These are phyloP conservation scores for Cepaea hortensis DNA, from an alignment of 2,888 invertebrate genomes.

Conservation along the genomic window DNA sequence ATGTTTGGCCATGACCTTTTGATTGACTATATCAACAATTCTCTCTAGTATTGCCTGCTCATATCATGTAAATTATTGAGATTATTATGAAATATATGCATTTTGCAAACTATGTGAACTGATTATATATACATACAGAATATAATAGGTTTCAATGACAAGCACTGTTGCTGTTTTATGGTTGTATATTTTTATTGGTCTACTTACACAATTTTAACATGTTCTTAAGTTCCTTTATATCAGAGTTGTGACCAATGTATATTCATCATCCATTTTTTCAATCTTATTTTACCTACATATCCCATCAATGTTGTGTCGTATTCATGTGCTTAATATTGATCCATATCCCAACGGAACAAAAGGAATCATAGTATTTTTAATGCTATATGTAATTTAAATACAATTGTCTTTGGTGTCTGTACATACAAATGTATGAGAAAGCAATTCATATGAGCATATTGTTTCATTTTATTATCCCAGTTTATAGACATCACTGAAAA, in stretches of 20 bases:
- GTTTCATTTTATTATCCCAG: constrained; percentile 11
- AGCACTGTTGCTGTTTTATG: constrained; percentile 14
- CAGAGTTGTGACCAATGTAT: constrained; percentile 39
- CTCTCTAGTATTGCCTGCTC: background rate
- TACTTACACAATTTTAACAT: background rate
- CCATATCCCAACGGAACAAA: background rate
- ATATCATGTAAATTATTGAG: constrained; percentile 35
- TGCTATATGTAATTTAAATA: constrained; percentile 19
- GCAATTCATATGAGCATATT: constrained; percentile 34
- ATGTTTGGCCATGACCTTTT: background rate
- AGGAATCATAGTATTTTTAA: background rate
- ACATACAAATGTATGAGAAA: constrained; percentile 37
- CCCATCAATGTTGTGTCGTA: constrained; percentile 44
- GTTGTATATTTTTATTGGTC: constrained; percentile 31
- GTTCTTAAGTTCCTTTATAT: constrained; percentile 36
- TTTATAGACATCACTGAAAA: constrained; percentile 12
- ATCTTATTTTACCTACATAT: constrained; percentile 36
- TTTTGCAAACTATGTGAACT: constrained; percentile 41
- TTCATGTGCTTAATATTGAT: constrained; percentile 40
- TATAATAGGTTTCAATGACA: constrained; percentile 25
- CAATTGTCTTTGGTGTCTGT: background rate
- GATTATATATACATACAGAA: constrained; percentile 16
- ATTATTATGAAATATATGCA: constrained; percentile 42
- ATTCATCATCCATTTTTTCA: constrained; percentile 26
- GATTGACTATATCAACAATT: background rate